phyloP scores from a whole-genome alignment of 1,140 invertebrate genomes.

The Papilio glaucus region DNA sequence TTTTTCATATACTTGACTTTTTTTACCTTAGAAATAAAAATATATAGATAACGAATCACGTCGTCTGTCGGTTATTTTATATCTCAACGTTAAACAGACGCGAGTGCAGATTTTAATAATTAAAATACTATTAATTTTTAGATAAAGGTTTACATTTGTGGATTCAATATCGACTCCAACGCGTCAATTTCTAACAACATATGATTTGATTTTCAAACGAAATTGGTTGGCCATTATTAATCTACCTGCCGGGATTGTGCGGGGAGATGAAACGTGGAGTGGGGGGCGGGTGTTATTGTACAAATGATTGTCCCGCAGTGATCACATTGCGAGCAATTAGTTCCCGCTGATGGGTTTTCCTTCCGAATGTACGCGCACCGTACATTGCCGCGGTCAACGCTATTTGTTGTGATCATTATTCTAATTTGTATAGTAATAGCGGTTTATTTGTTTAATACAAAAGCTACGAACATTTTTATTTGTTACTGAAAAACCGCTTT shows the following conservation, averaged over 20 bases:
- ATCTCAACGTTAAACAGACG: too few species aligned
- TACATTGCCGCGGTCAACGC: background rate
- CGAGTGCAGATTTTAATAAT: background rate
- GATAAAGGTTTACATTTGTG: background rate
- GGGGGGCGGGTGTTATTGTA: too few species aligned
- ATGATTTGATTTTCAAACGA: slow-evolving; percentile 19
- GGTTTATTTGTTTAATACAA: too few species aligned
- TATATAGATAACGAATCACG: too few species aligned
- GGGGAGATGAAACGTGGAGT: background rate
- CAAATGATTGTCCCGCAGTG: slow-evolving; percentile 13
- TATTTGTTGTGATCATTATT: too few species aligned
- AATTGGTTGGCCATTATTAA: slow-evolving; percentile 13
- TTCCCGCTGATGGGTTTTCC: background rate
- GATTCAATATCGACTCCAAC: background rate
- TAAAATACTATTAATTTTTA: background rate
- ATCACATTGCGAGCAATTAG: slow-evolving; percentile 11
- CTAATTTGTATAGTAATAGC: too few species aligned
- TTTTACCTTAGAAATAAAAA: background rate
- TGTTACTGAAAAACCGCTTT: too few species aligned
- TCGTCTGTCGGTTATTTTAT: too few species aligned
- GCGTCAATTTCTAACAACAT: background rate
- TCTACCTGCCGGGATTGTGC: background rate
- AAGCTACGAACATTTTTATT: too few species aligned
- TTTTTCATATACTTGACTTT: background rate
- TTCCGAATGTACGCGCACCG: background rate